A percentile compares a stretch with the other conserved stretches of the same genome.
Conservation (phyloP, 2,888 invertebrate species). For the Patella pellucida region DNA sequence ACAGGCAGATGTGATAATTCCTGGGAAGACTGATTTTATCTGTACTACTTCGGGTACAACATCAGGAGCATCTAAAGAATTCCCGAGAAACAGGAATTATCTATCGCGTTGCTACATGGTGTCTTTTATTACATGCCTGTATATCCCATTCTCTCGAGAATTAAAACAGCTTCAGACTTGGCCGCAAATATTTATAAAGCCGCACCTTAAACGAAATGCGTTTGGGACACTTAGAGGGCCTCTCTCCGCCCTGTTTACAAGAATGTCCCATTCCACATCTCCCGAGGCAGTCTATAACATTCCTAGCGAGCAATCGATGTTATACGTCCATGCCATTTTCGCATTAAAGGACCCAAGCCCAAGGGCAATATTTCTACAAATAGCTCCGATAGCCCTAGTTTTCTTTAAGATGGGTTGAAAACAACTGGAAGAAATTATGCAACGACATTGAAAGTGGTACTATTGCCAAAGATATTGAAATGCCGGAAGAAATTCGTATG, state of each 20-base stretch:
- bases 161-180: constrained; percentile 26
- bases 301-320: constrained; percentile 24
- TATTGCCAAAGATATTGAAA: constrained; percentile 17
- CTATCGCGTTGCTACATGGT: constrained; percentile 13
- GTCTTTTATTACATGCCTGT: neutral
- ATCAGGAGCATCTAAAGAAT: constrained; percentile 34
- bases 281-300: constrained; percentile 19
- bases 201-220: constrained; percentile 20
- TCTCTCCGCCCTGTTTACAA: constrained; percentile 31
- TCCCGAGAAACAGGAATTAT: constrained; percentile 32
- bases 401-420: constrained; percentile 37
- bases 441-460: constrained; percentile 36
- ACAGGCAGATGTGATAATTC: constrained; percentile 36
- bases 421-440: constrained; percentile 34
- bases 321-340: constrained; percentile 39
- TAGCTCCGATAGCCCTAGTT: constrained; percentile 27
- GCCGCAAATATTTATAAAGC: constrained; percentile 25
- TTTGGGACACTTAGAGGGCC: constrained; percentile 34
- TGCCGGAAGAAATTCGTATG: constrained; percentile 18
- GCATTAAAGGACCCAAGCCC: constrained; percentile 34
- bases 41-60: constrained; percentile 41
- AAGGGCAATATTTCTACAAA: constrained; percentile 34
- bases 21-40: constrained; percentile 36
- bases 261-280: constrained; percentile 25
- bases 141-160: neutral